Base-by-base conservation (phyloP, 2,113 vertebrate genomes). In the Muscicapa adusta region DNA sequence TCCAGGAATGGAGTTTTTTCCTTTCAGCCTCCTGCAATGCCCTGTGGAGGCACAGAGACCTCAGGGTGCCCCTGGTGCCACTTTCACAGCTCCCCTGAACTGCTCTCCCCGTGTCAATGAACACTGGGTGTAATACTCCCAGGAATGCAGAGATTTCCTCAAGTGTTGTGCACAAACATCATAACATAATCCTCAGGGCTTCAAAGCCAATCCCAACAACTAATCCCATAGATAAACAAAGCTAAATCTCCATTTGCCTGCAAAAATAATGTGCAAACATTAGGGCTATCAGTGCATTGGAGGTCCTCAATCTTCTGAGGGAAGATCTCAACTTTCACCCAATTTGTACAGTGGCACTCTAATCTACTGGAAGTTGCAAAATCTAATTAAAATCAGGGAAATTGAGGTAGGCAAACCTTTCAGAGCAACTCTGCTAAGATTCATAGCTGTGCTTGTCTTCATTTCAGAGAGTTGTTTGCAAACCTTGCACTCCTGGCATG, bases 181-280 rank as follows among this genome's bases (percentile, higher is more conserved):
- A 40, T 5, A 85, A 93, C 57, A 94, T 91, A 96, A 97, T 96
- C 96, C 96, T 43, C 48, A 16, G 85, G 81, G 93, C 88, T 88
- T 62, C 90, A 73, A 86, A 95, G 91, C 93, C 94, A 97, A 96
- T 91, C 95, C 82, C 85, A 67, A 31, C 51, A 70, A 88, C 89
- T 97, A 96, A 97, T 96, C 95, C 91, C 48, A 23, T 48, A 94
- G 95, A 96, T 88, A 95, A 96, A 95, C 94, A 84, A 93, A 93
- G 79, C 88, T 86, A 96, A 97, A 96, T 40, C 95, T 94, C 96
- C 56, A 70, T 94, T 95, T 90, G 91, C 89, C 94, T 83, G 75
- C 71, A 93, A 93, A 94, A 95, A 95, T 81, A 91, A 96, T 61
- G 91, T 92, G 72, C 91, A 86, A 93, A 88, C 92, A 95, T 94